Percentiles rank a stretch among this genome's conserved stretches.
These are phyloP conservation scores for Diorhabda sublineata DNA, from an alignment of 1,140 invertebrate species.

Conservation along the genomic window DNA sequence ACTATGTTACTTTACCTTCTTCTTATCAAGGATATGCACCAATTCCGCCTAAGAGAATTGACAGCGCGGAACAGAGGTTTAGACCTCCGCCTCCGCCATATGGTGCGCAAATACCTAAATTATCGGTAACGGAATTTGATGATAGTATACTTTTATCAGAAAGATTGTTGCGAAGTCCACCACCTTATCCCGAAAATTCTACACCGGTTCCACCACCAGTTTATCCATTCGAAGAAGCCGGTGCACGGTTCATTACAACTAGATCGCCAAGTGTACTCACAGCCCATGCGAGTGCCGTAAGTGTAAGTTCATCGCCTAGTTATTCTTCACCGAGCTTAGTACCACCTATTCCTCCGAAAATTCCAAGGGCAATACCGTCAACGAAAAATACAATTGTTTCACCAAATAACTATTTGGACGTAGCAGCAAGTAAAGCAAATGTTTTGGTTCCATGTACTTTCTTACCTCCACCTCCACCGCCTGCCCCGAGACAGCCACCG, in stretches of 20 bases:
- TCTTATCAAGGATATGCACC: constrained; percentile 61
- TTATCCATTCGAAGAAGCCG: constrained; percentile 55
- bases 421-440: constrained; percentile 58
- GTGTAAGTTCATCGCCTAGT: constrained; percentile 53
- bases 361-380: constrained; percentile 47
- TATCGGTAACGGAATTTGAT: constrained; percentile 25
- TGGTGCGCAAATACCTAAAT: constrained; percentile 45
- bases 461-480: constrained; percentile 53
- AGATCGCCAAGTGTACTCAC: constrained; percentile 64
- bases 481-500: constrained; percentile 48
- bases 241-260: constrained; percentile 62
- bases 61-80: constrained; percentile 49
- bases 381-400: constrained; percentile 53
- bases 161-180: constrained; percentile 49
- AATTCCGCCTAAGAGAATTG: constrained; percentile 60
- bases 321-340: constrained; percentile 46
- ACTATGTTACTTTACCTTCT: constrained; percentile 79
- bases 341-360: constrained; percentile 55
- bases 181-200: constrained; percentile 53
- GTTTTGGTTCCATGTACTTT: constrained; percentile 59
- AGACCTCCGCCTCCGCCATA: constrained; percentile 51
- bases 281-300: constrained; percentile 58
- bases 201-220: constrained; percentile 43
- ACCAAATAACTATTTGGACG: constrained; percentile 65
- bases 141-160: constrained; percentile 30